Evolutionary conservation across 1,140 invertebrate genomes (phyloP), one percentile per base, ranked within the genome.

Genomic region (Littorina saxatilis): DNA sequence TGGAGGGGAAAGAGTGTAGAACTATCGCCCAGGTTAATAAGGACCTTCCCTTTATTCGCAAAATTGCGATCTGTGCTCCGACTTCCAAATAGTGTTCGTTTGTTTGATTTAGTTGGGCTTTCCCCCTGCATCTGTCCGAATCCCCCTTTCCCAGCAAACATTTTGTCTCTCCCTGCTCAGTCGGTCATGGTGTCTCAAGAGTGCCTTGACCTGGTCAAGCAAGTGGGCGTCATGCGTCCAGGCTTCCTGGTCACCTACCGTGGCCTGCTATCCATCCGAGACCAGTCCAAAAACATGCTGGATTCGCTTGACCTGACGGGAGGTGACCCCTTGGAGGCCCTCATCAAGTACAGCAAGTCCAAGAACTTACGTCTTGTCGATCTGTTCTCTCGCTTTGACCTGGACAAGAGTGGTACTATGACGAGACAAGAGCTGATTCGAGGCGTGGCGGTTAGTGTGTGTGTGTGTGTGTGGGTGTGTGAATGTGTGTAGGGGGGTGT

Each of bases 291-390:
- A 11, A 73, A 73, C 43, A 47, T 47, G 39, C 39, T 73, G 70
- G 40, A 73, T 2, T 23, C 29, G 9, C n/a, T 73, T 37, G 77
- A 61, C 27, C 77, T 79, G 58, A 37, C 35, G 27, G 40, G 40
- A n/a, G 58, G 63, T 1, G 77, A 79, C 39, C 77, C 77, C 0
- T 43, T 61, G 58, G 63, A 43, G 39, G 55, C 55, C 37, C 35
- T 79, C 40, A 27, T 79, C 63, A 43, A 37, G 27, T 79, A 63
- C 58, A 47, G 40, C 27, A 35, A 39, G 37, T 13, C 15, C 20
- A 66, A 79, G 40, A 79, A 79, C 40, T 61, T 79, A 29, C 52
- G 77, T 27, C 63, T 79, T 5, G 27, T 66, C 23, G 77, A 79
- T 32, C 9, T 79, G 5, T 79, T 79, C 61, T 4, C 27, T 29